Evolutionary conservation across 2,888 invertebrate species (phyloP).

Genomic region (Aspidiotus destructor): DNA sequence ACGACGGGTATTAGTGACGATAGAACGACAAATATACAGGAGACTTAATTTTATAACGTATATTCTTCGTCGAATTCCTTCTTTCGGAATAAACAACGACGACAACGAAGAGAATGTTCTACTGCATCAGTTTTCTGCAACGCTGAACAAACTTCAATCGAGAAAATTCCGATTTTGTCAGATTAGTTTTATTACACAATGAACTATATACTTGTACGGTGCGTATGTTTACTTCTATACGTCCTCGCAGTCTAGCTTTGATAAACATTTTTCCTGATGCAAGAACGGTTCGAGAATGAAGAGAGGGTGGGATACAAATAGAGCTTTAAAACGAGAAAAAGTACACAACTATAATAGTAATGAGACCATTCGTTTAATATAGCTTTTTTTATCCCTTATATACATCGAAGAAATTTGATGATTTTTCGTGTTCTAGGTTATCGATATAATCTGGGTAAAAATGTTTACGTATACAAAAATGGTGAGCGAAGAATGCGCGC

Average conservation of each 20-base stretch:
- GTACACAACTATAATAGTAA: no score
- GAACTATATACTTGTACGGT: no score
- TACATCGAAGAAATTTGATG: no score
- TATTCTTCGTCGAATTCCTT: no score
- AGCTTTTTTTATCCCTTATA: no score
- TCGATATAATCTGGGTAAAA: no score
- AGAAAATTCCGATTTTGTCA: constrained; percentile 1
- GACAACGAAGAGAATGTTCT: not conserved
- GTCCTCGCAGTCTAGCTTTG: not conserved
- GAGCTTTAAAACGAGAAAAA: no score
- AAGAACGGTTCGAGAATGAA: not conserved
- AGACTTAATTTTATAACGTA: not conserved
- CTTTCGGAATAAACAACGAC: not conserved
- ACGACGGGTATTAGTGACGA: not conserved
- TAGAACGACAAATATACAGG: not conserved
- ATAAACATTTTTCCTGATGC: not conserved
- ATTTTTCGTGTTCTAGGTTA: no score
- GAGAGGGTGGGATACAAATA: no score
- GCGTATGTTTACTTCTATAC: not conserved
- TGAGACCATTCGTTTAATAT: no score
- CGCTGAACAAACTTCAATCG: constrained; percentile 3
- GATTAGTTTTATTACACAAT: not conserved
- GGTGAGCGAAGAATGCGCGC: no score
- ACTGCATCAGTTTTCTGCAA: not conserved
- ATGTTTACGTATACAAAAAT: no score